Conservation (phyloP, 2,888 invertebrate species). For the Nephrotoma flavescens region DNA sequence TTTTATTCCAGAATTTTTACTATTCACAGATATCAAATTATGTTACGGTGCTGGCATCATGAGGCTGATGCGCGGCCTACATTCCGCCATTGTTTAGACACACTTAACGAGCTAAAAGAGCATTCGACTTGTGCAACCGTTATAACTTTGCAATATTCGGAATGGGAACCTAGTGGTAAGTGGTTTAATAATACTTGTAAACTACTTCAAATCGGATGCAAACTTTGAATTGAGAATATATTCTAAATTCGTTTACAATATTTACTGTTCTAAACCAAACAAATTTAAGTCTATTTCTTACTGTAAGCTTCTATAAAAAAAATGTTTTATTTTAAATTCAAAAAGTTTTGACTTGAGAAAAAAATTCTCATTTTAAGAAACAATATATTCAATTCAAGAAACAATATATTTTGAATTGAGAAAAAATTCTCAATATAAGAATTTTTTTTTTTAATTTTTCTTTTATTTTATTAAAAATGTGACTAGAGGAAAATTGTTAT, state of each 20-base stretch:
- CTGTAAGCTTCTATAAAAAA: background rate
- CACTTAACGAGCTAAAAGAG: slow-evolving; percentile 33
- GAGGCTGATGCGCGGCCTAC: slow-evolving; percentile 71
- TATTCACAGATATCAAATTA: slow-evolving; percentile 57
- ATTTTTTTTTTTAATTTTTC: too few species aligned
- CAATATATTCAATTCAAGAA: too few species aligned
- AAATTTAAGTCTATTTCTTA: background rate
- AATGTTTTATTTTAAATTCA: too few species aligned
- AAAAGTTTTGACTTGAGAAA: too few species aligned
- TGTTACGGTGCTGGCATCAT: slow-evolving; percentile 80
- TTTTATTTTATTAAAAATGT: too few species aligned
- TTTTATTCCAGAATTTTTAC: background rate
- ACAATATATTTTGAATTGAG: too few species aligned
- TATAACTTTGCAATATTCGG: slow-evolving; percentile 11
- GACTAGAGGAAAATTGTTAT: too few species aligned
- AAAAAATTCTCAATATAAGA: too few species aligned
- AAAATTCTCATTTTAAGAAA: too few species aligned
- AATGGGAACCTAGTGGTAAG: slow-evolving; percentile 12
- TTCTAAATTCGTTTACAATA: too few species aligned
- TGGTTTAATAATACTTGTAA: background rate
- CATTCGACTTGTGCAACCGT: slow-evolving; percentile 11
- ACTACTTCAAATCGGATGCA: background rate
- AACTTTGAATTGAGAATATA: too few species aligned
- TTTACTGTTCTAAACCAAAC: too few species aligned
- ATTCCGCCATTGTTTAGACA: slow-evolving; percentile 65